Evolutionary conservation across 2,113 vertebrate genomes (phyloP).

Genomic region (Astur gentilis): DNA sequence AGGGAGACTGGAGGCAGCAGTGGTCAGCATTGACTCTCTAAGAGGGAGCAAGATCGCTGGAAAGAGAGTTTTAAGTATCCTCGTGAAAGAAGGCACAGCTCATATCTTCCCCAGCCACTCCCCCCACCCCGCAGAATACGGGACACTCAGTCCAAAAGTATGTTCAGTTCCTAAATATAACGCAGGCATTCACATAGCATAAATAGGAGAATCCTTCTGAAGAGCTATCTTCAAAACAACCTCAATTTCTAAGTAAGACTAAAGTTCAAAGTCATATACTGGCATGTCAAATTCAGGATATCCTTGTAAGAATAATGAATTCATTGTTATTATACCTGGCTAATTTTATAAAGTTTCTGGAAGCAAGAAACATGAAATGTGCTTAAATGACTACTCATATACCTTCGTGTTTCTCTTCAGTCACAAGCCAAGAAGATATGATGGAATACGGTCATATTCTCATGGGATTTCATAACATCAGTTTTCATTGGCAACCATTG

Average conservation of each 20-base stretch:
- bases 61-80: not conserved
- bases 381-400: not conserved
- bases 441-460: not conserved
- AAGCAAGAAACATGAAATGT: not conserved
- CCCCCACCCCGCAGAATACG: not conserved
- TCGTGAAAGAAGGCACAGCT: not conserved
- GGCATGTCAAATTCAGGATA: not conserved
- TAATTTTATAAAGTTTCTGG: constrained; percentile 21
- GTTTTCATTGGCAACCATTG: not conserved
- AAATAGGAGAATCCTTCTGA: constrained; percentile 46
- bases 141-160: constrained; percentile 12
- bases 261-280: not conserved
- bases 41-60: not conserved
- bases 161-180: constrained; percentile 53
- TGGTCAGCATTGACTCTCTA: not conserved
- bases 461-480: not conserved
- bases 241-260: not conserved
- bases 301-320: not conserved
- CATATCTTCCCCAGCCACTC: not conserved
- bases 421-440: not conserved
- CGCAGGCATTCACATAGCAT: not conserved
- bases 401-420: not conserved
- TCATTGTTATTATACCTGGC: not conserved
- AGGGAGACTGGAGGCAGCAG: not conserved
- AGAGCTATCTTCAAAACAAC: constrained; percentile 9